A percentile compares a stretch with the other conserved stretches of the same genome.
Evolutionary conservation across 1,140 invertebrate species (phyloP).

Genomic region (Eurosta solidaginis): DNA sequence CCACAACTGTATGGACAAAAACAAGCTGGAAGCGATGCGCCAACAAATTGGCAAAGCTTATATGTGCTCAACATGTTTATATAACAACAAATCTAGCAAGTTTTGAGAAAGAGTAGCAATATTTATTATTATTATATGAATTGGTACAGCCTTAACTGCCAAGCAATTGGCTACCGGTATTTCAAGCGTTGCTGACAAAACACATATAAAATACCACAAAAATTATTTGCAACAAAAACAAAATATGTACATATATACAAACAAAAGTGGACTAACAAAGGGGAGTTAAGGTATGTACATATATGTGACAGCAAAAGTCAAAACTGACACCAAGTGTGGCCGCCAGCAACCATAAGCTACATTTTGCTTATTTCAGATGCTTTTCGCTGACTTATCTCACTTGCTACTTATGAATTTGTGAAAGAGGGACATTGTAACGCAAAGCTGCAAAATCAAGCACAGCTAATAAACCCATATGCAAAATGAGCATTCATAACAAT

Average conservation of each 20-base stretch:
- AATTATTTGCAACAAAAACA: constrained; percentile 28
- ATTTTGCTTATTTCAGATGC: neutral
- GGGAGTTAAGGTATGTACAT: neutral
- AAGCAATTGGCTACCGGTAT: constrained; percentile 56
- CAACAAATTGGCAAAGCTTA: constrained; percentile 22
- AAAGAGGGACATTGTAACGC: neutral
- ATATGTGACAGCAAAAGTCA: neutral
- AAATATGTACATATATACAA: constrained; percentile 46
- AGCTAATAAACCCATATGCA: constrained; percentile 16
- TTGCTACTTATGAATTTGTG: too few relatives aligned
- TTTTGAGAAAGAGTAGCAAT: neutral
- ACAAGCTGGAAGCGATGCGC: constrained; percentile 16
- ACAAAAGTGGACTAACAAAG: constrained; percentile 43
- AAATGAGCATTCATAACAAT: constrained; percentile 20
- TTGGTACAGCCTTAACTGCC: constrained; percentile 57
- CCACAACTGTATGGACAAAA: neutral
- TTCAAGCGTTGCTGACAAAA: constrained; percentile 29
- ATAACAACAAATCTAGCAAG: neutral
- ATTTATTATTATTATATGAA: constrained; percentile 58
- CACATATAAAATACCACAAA: neutral
- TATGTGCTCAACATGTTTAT: neutral
- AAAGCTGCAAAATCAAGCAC: neutral
- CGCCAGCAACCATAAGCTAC: constrained; percentile 1
- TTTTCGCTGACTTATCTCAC: neutral
- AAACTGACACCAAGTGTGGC: constrained; percentile 7